Percentiles rank a stretch among this genome's conserved stretches.
These are phyloP conservation scores for Procambarus clarkii DNA, from an alignment of 1,140 invertebrate species.

Conservation along the genomic window DNA sequence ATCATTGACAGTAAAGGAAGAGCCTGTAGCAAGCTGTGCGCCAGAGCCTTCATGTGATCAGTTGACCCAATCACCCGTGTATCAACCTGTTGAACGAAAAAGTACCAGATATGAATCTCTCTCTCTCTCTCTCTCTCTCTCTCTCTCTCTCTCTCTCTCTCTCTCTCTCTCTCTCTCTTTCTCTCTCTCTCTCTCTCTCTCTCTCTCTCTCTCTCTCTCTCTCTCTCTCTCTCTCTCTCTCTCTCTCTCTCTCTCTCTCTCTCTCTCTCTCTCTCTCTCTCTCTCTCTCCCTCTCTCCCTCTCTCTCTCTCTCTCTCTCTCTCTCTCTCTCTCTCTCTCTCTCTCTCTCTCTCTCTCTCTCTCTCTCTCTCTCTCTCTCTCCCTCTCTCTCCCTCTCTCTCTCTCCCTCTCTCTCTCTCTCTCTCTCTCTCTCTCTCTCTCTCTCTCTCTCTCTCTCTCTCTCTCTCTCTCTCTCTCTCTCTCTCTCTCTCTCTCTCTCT, in stretches of 20 bases:
- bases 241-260: background rate
- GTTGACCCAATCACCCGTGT: too few relatives aligned
- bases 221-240: background rate
- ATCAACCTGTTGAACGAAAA: too few relatives aligned
- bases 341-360: too few relatives aligned
- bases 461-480: too few relatives aligned
- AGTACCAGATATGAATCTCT: too few relatives aligned
- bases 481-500: too few relatives aligned
- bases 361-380: background rate
- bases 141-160: background rate
- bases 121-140: too few relatives aligned
- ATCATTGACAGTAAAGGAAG: too few relatives aligned
- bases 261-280: background rate
- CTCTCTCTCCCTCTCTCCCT: background rate
- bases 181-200: background rate
- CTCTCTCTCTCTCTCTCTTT: conserved; percentile 1
- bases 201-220: background rate
- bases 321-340: too few relatives aligned
- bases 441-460: too few relatives aligned
- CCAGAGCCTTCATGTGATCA: background rate
- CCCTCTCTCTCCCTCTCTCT: background rate
- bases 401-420: background rate
- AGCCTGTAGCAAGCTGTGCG: background rate
- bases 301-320: too few relatives aligned
- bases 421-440: background rate